Evolutionary conservation across 2,888 invertebrate species (phyloP), one percentile per base, ranked within the genome.

Genomic region (Diaphora mendica): DNA sequence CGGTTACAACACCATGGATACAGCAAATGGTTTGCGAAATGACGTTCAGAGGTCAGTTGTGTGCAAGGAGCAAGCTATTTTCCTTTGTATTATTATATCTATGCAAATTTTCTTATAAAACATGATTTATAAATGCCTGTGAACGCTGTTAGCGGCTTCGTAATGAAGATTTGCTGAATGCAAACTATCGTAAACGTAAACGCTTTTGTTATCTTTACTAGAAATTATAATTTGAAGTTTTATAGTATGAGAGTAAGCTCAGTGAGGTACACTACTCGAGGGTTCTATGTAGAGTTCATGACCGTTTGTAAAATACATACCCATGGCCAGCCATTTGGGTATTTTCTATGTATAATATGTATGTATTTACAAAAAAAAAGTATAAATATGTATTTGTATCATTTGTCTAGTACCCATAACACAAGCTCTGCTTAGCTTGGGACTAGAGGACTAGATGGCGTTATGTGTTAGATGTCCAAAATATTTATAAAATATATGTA

Each of bases 21-120:
- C 82, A 83, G 76, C 86, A 82, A 86, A 85, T 85, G 86, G 79
- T 87, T 91, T 91, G 89, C 91, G 91, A 91, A 91, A 91, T 85
- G 79, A 82, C 80, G 79, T 79, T 81, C 84, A 86, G 88, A 91
- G 91, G 91, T 91, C 90, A 90, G 77, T 77, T 66, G 80, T 74
- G 89, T 87, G 88, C 82, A 86, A 85, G 74, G 86, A 86, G 87
- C 87, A 81, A 82, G 84, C 88, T 85, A 86, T 89, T 88, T 87
- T 86, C 86, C 89, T 88, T 89, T 89, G 87, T 88, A 86, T 86
- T 85, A 85, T 83, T 86, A 86, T 88, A 88, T 87, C 87, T 86
- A 87, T 87, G 88, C 81, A 86, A 88, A 89, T 88, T 74, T 77
- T 77, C 62, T 44, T 71, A 48, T 64, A 64, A 64, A 70, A 48